phyloP scores from a whole-genome alignment of 2,888 invertebrate genomes.

The Microctonus aethiopoides region DNA sequence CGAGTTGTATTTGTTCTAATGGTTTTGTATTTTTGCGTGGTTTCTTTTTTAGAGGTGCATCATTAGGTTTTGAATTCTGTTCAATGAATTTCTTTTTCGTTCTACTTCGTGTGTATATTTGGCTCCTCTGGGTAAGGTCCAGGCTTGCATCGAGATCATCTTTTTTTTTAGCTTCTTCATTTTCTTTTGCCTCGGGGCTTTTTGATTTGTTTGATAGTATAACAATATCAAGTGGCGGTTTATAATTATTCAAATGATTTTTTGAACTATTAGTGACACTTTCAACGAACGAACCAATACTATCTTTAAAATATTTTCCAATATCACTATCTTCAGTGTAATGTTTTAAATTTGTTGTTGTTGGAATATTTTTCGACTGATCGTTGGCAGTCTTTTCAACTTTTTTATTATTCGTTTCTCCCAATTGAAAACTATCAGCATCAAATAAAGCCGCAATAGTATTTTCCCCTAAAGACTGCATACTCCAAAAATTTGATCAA shows the following conservation, averaged over 20 bases:
- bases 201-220: constrained; percentile 3
- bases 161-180: not conserved
- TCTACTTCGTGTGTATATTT: not conserved
- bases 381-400: not conserved
- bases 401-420: not conserved
- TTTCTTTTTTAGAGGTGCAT: not conserved
- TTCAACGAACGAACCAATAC: constrained; percentile 22
- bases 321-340: constrained; percentile 40
- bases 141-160: not conserved
- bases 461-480: constrained; percentile 46
- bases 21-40: not conserved
- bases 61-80: not conserved
- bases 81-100: not conserved
- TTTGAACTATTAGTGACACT: not conserved
- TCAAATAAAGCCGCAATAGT: constrained; percentile 42
- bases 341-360: constrained; percentile 5
- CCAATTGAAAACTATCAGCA: constrained; percentile 16
- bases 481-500: constrained; percentile 11
- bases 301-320: constrained; percentile 46
- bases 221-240: constrained; percentile 9
- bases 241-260: not conserved
- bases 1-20: not conserved
- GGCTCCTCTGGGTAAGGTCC: constrained; percentile 7
- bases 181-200: not conserved
- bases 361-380: constrained; percentile 20